These are phyloP conservation scores for Phrynocephalus versicolor DNA, from an alignment of 2,113 vertebrate species.

Conservation along the genomic window DNA sequence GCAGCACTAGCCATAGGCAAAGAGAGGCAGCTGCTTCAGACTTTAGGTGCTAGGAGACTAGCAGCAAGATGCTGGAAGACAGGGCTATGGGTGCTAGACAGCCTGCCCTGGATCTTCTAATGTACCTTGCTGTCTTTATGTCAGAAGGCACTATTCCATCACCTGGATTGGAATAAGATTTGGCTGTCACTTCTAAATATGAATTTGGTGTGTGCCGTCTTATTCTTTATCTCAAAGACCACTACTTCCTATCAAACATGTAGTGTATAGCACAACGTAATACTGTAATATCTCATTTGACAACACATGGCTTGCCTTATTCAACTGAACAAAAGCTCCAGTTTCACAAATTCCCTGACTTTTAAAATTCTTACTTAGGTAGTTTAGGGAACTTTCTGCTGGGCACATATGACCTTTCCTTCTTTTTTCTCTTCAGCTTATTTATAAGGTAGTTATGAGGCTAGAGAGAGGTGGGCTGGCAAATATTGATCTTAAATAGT, in stretches of 20 bases:
- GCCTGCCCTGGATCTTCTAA: too few species aligned
- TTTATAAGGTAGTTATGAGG: not conserved
- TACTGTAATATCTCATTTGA: not conserved
- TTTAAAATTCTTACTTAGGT: not conserved
- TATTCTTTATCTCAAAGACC: too few species aligned
- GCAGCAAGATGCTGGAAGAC: too few species aligned
- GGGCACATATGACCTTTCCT: not conserved
- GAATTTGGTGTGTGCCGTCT: not conserved
- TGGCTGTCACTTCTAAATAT: not conserved
- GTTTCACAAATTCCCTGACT: not conserved
- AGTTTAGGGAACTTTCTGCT: not conserved
- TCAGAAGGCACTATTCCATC: too few species aligned
- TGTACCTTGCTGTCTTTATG: too few species aligned
- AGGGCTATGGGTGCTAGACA: too few species aligned
- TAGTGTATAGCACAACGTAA: not conserved
- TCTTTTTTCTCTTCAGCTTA: not conserved
- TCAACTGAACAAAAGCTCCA: not conserved
- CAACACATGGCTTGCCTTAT: not conserved
- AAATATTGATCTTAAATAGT: not conserved
- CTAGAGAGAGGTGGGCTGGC: too few species aligned
- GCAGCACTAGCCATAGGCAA: too few species aligned
- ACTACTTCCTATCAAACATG: not conserved
- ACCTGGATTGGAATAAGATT: too few species aligned
- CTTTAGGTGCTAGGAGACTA: too few species aligned
- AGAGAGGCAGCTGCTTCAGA: too few species aligned